Conservation (phyloP, 2,888 invertebrate species). For the Drosophila paramelanica region DNA sequence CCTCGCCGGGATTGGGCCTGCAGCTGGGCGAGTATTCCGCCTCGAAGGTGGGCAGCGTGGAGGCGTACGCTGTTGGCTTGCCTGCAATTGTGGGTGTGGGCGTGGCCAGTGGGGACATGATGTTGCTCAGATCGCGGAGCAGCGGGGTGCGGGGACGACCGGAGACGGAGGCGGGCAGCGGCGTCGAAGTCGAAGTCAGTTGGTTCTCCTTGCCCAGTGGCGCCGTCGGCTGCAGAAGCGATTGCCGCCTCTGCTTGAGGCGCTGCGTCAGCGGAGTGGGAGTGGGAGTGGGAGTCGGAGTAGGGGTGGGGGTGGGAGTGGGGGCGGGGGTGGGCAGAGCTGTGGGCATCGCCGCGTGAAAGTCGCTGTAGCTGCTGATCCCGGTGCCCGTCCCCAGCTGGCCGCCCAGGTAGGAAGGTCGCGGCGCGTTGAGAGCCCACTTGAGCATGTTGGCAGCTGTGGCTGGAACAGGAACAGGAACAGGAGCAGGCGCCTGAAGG, state of each 20-base stretch:
- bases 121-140: slow-evolving; percentile 81
- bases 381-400: slow-evolving; percentile 15
- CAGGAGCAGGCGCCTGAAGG: slow-evolving; percentile 55
- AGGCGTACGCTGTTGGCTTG: slow-evolving; percentile 64
- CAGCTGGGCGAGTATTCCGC: slow-evolving; percentile 84
- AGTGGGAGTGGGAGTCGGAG: not conserved
- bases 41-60: slow-evolving; percentile 83
- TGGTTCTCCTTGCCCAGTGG: slow-evolving; percentile 80
- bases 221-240: slow-evolving; percentile 37
- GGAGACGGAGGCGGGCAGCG: slow-evolving; percentile 53
- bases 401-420: slow-evolving; percentile 74
- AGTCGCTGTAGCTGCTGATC: slow-evolving; percentile 17
- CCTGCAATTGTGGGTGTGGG: not conserved
- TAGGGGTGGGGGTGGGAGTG: slow-evolving; percentile 16
- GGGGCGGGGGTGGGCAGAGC: slow-evolving; percentile 2
- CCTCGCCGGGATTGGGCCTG: slow-evolving; percentile 64
- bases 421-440: slow-evolving; percentile 84
- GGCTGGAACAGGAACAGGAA: slow-evolving; percentile 4
- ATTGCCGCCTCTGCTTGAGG: slow-evolving; percentile 43
- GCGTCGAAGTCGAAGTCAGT: slow-evolving; percentile 82
- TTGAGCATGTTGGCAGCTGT: slow-evolving; percentile 76
- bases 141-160: slow-evolving; percentile 30
- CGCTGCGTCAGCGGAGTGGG: slow-evolving; percentile 4
- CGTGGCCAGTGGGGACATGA: slow-evolving; percentile 43
- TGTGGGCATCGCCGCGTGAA: slow-evolving; percentile 17